These are phyloP conservation scores for Ricordea florida DNA, from an alignment of 92 coral and sea anemone species.

Conservation along the genomic window DNA sequence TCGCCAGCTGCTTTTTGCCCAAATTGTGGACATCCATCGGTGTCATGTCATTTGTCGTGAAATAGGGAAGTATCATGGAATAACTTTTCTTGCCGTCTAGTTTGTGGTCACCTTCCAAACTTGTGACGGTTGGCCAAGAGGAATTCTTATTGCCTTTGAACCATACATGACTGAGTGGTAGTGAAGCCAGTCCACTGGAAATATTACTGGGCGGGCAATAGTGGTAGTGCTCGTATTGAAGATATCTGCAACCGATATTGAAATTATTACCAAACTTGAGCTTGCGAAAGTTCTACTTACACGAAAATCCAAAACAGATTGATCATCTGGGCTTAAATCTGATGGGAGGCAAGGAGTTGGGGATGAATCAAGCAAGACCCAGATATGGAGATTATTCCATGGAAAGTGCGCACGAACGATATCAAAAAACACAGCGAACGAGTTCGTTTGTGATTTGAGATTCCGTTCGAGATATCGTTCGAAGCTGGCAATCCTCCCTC, in stretches of 20 bases:
- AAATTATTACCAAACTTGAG: not conserved
- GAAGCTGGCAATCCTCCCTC: too few relatives aligned
- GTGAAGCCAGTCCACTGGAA: constrained; percentile 81
- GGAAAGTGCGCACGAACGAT: too few relatives aligned
- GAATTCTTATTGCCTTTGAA: constrained; percentile 62
- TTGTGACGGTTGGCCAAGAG: constrained; percentile 68
- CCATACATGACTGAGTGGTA: constrained; percentile 82
- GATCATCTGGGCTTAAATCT: too few relatives aligned
- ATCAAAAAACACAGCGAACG: too few relatives aligned
- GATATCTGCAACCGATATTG: constrained; percentile 52
- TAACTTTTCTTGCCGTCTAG: constrained; percentile 75
- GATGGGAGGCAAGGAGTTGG: too few relatives aligned
- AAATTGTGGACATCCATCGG: constrained; percentile 72
- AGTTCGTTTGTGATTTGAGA: too few relatives aligned
- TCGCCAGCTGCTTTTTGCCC: constrained; percentile 67
- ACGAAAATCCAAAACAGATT: not conserved
- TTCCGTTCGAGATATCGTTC: too few relatives aligned
- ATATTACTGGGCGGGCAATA: constrained; percentile 85
- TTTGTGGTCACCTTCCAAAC: constrained; percentile 62
- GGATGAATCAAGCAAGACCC: too few relatives aligned
- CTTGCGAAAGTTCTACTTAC: not conserved
- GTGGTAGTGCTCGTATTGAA: constrained; percentile 69
- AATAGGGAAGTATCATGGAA: constrained; percentile 76
- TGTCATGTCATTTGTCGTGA: constrained; percentile 88
- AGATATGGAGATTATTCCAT: too few relatives aligned